phyloP scores from a whole-genome alignment of 2,113 vertebrate species.

The Amblyopsis rosae region DNA sequence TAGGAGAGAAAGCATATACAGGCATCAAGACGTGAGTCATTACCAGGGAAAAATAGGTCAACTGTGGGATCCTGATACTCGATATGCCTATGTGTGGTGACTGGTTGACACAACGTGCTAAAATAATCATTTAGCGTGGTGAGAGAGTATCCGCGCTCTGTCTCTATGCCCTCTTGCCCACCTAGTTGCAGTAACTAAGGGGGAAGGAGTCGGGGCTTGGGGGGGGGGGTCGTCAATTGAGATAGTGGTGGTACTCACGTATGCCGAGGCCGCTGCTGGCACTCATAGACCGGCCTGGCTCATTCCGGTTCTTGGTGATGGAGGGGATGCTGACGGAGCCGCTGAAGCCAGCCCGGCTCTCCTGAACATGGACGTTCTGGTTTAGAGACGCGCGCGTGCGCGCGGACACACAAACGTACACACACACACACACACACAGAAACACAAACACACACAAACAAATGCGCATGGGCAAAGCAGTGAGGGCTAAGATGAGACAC shows the following conservation, averaged over 20 bases:
- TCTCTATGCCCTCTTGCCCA: too few species aligned
- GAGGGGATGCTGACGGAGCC: slow-evolving; percentile 98
- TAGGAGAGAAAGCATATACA: too few species aligned
- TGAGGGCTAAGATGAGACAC: too few species aligned
- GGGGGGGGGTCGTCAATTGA: background rate
- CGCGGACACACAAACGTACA: slow-evolving; percentile 10
- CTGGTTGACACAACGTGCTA: too few species aligned
- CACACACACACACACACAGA: slow-evolving; percentile 1
- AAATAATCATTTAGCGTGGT: too few species aligned
- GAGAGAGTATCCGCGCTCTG: too few species aligned
- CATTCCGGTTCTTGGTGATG: slow-evolving; percentile 89
- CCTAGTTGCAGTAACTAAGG: background rate
- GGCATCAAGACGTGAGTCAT: too few species aligned
- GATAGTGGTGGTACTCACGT: slow-evolving; percentile 79
- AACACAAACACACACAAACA: slow-evolving; percentile 2
- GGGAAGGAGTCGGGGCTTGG: background rate
- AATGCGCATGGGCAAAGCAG: too few species aligned
- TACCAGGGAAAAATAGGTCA: too few species aligned
- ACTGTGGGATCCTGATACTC: too few species aligned
- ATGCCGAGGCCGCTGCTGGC: slow-evolving; percentile 94
- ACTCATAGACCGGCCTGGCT: slow-evolving; percentile 96
- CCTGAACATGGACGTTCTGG: slow-evolving; percentile 93
- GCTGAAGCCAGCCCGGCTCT: slow-evolving; percentile 91
- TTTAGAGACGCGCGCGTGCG: slow-evolving; percentile 33
- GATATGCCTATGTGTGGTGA: too few species aligned